Evolutionary conservation across 2,113 vertebrate genomes (phyloP).

Genomic region (Lates calcarifer): DNA sequence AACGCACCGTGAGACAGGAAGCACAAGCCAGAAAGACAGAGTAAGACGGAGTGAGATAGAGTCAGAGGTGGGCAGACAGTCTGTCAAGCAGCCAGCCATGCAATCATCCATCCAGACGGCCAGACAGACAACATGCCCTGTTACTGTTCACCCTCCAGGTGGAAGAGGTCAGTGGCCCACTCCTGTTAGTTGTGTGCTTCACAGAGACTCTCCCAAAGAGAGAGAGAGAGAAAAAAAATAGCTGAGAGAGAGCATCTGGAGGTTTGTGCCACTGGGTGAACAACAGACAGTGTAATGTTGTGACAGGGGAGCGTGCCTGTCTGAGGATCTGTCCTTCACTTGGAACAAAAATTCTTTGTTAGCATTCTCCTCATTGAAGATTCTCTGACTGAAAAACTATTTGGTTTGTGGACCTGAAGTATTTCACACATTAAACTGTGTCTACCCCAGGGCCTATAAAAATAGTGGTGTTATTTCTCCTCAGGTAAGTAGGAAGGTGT

Average conservation of each 20-base stretch:
- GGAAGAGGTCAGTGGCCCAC: conserved; percentile 61
- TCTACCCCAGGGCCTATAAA: conserved; percentile 13
- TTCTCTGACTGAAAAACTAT: conserved; percentile 13
- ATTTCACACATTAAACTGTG: conserved; percentile 60
- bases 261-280: conserved; percentile 34
- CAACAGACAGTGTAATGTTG: conserved; percentile 45
- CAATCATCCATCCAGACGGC: conserved; percentile 55
- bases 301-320: conserved; percentile 25
- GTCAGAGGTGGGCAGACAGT: conserved; percentile 60
- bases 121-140: conserved; percentile 72
- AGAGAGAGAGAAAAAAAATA: too few species aligned
- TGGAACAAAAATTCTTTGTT: background rate
- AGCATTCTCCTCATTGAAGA: conserved; percentile 3
- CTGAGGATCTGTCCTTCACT: conserved; percentile 28
- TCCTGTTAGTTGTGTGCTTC: conserved; percentile 29
- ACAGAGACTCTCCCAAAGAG: conserved; percentile 10
- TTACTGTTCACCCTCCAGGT: conserved; percentile 56
- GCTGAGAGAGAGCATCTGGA: conserved; percentile 34
- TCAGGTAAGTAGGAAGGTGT: conserved; percentile 7
- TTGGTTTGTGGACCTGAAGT: conserved; percentile 16
- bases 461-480: conserved; percentile 38
- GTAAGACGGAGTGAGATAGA: conserved; percentile 13
- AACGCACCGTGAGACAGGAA: conserved; percentile 25
- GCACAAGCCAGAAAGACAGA: conserved; percentile 17
- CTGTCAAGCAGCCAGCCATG: conserved; percentile 59